phyloP scores from a whole-genome alignment of 2,888 invertebrate genomes.

The Gisinianus flammeolus region DNA sequence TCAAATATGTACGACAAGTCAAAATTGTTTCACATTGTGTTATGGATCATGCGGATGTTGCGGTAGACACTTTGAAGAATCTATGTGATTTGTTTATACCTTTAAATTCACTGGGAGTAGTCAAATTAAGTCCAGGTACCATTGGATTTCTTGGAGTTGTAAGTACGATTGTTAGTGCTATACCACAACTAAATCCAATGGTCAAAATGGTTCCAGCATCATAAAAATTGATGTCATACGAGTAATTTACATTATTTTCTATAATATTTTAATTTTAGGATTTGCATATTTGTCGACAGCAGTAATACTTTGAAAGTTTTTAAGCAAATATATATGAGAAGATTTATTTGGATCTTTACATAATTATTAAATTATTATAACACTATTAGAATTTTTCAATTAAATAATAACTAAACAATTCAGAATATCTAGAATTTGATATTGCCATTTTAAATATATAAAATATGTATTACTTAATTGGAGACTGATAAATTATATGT shows the following conservation, averaged over 20 bases:
- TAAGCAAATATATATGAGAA: too few relatives aligned
- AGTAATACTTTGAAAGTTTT: too few relatives aligned
- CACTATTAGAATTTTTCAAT: too few relatives aligned
- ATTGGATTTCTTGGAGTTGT: constrained; percentile 79
- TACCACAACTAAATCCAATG: constrained; percentile 77
- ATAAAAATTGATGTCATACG: constrained; percentile 23
- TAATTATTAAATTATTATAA: background rate
- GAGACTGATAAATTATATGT: too few relatives aligned
- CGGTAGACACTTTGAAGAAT: constrained; percentile 85
- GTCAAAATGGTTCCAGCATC: constrained; percentile 62
- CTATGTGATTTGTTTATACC: constrained; percentile 87
- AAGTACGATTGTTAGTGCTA: constrained; percentile 80
- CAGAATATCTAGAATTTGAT: too few relatives aligned
- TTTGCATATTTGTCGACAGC: background rate
- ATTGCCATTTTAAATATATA: too few relatives aligned
- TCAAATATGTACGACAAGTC: constrained; percentile 20
- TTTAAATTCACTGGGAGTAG: constrained; percentile 77
- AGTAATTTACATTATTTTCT: background rate
- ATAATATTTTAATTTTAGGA: background rate
- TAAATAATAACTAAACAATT: too few relatives aligned
- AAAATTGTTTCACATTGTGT: constrained; percentile 45
- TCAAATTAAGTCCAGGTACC: constrained; percentile 76
- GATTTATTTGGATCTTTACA: too few relatives aligned
- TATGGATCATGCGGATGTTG: constrained; percentile 69
- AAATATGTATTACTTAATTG: too few relatives aligned